These are phyloP conservation scores for Talpa occidentalis DNA, from an alignment of 2,113 vertebrate genomes.

Conservation along the genomic window DNA sequence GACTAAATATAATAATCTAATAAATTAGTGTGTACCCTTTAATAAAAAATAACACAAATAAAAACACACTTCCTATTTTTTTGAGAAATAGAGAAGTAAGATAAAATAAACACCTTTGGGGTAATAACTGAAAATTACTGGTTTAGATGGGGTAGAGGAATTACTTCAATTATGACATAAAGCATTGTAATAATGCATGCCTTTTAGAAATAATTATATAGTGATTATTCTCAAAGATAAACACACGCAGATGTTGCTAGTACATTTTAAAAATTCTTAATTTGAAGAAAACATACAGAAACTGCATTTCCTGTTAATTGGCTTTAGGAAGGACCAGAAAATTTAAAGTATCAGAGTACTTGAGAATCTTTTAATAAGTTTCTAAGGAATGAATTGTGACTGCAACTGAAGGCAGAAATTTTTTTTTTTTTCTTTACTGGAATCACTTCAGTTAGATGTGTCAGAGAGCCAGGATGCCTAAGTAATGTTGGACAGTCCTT, in stretches of 20 bases:
- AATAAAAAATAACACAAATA: constrained; percentile 68
- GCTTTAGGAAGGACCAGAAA: constrained; percentile 66
- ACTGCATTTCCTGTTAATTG: constrained; percentile 55
- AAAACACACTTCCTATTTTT: constrained; percentile 71
- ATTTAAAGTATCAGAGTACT: constrained; percentile 49
- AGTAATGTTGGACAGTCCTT: background rate
- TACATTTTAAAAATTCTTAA: constrained; percentile 75
- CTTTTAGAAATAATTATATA: constrained; percentile 83
- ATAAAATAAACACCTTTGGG: constrained; percentile 81
- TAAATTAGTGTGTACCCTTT: constrained; percentile 54
- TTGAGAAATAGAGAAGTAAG: constrained; percentile 66
- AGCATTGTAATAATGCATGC: constrained; percentile 77
- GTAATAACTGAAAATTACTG: constrained; percentile 81
- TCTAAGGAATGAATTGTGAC: constrained; percentile 42
- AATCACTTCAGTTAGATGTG: constrained; percentile 33
- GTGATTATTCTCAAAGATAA: constrained; percentile 82
- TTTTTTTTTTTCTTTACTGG: background rate
- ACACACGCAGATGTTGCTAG: constrained; percentile 79
- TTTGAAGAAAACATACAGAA: constrained; percentile 73
- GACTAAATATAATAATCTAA: constrained; percentile 60
- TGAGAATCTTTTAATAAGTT: constrained; percentile 37
- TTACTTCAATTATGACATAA: constrained; percentile 82
- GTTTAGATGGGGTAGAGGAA: constrained; percentile 77
- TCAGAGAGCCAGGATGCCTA: constrained; percentile 20
- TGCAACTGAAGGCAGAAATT: constrained; percentile 27